Percentiles rank a stretch among this genome's conserved stretches.
Conservation (phyloP, 2,113 vertebrate genomes). For the Hyperoodon ampullatus region DNA sequence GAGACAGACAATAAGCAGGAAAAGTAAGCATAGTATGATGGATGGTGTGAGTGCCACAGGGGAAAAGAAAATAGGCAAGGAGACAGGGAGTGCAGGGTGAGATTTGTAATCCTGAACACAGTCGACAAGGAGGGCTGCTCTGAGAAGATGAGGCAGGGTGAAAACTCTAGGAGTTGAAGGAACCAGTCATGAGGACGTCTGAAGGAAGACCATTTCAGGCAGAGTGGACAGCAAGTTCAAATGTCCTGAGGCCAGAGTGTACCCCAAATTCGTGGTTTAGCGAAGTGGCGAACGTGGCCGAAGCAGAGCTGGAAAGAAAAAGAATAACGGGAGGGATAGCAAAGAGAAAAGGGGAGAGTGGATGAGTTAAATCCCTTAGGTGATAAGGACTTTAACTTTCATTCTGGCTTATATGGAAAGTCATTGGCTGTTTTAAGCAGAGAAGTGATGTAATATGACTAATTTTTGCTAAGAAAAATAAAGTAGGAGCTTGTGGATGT, state of each 20-base stretch:
- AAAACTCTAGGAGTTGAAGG: not conserved
- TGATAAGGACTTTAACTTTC: too few species aligned
- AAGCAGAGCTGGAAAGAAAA: not conserved
- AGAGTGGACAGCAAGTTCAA: too few species aligned
- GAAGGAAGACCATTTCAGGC: not conserved
- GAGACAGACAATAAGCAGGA: not conserved
- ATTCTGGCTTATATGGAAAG: too few species aligned
- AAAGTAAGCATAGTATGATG: not conserved
- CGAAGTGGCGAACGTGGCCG: not conserved
- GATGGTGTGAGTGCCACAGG: not conserved
- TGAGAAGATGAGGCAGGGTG: not conserved
- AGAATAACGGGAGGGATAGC: not conserved
- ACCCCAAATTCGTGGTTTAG: too few species aligned
- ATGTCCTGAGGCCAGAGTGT: not conserved
- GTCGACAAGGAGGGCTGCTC: not conserved
- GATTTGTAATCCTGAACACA: not conserved
- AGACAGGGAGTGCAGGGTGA: not conserved
- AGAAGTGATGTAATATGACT: too few species aligned
- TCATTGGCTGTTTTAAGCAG: too few species aligned
- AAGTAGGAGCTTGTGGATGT: too few species aligned
- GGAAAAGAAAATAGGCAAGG: not conserved
- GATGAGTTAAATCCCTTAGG: fast-evolving
- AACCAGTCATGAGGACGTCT: not conserved
- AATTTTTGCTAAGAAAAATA: too few species aligned
- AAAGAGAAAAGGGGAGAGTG: not conserved